Base-by-base conservation (phyloP, 92 coral and sea anemone species). In the Phenganax subtilis region DNA sequence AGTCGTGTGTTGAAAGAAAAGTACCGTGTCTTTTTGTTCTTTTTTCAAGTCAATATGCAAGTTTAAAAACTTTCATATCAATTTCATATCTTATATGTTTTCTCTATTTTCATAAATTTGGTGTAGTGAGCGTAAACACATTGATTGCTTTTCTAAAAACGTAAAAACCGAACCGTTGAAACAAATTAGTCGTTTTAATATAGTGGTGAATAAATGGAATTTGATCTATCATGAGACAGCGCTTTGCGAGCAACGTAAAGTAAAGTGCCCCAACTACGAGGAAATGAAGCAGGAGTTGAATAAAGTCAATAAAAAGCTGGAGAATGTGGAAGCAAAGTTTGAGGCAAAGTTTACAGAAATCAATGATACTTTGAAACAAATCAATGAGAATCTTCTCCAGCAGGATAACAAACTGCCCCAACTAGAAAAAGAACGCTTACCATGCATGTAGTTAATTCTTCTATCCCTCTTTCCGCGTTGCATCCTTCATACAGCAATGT, bases 221-320 rank as follows among this genome's bases (percentile, higher is more conserved):
- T 67, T 67, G 72, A 67, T 67, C 14, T 53, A 67, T 31, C 72
- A 67, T 20, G 72, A 67, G 14, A 67, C 72, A 67, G 72, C 72
- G 9, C 8, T 67, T 15, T 67, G 72, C 9, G 72, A 67, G 37
- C 72, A 67, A 8, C 72, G 72, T 6, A 67, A 73, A 78, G 54
- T 29, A 8, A 52, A 72, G 58, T 72, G 77, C 25, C 77, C 47
- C 28, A 20, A 72, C 77, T 72, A 58, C 53, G 77, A 12, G 29
- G 58, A 72, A 9, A 51, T 72, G 60, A 51, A 59, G 16, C 58
- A 73, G 28, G 77, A 73, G 44, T 73, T 73, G 77, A 56, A 73
- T 20, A 54, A 73, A 73, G 77, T 73, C 15, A 73, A 73, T 15
- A 54, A 27, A 9, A 73, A 54, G 20, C 60, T 73, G 77, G 77